Evolutionary conservation across 2,888 invertebrate genomes (phyloP).

Genomic region (Netelia melanura): DNA sequence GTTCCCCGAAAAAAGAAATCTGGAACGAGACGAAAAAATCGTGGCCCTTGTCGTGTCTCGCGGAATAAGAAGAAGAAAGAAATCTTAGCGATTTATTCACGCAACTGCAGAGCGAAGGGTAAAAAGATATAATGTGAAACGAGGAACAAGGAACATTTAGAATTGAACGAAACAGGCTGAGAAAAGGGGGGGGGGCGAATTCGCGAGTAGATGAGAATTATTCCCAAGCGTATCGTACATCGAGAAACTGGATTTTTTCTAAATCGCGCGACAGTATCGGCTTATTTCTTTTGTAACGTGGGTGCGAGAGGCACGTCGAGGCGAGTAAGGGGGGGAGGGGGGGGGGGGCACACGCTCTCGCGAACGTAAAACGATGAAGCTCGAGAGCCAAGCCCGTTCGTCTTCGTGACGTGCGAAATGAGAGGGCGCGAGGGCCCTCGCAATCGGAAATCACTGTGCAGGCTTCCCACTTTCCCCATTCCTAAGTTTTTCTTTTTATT

Average conservation of each 20-base stretch:
- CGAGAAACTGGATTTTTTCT: constrained; percentile 66
- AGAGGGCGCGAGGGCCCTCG: constrained; percentile 73
- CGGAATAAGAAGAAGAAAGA: constrained; percentile 11
- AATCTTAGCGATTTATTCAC: not conserved
- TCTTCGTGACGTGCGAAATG: constrained; percentile 83
- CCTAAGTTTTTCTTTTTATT: constrained; percentile 10
- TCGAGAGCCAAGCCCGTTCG: constrained; percentile 77
- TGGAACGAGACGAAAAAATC: not conserved
- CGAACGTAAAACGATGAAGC: constrained; percentile 65
- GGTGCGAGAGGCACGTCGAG: constrained; percentile 59
- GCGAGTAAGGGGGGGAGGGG: constrained; percentile 56
- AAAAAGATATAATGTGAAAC: constrained; percentile 37
- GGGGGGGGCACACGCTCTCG: constrained; percentile 58
- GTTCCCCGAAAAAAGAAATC: not conserved
- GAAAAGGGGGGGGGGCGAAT: constrained; percentile 43
- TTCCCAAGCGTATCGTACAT: constrained; percentile 81
- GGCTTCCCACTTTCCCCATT: constrained; percentile 66
- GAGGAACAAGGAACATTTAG: constrained; percentile 45
- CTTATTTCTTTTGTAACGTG: constrained; percentile 75
- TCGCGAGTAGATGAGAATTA: constrained; percentile 80
- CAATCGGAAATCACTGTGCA: constrained; percentile 79
- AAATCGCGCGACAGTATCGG: constrained; percentile 69
- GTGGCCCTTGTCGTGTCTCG: not conserved
- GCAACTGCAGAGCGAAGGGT: constrained; percentile 1
- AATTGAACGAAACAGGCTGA: constrained; percentile 45